Evolutionary conservation across 2,888 invertebrate species (phyloP), one percentile per base, ranked within the genome.

Genomic region (Iphiclides podalirius): DNA sequence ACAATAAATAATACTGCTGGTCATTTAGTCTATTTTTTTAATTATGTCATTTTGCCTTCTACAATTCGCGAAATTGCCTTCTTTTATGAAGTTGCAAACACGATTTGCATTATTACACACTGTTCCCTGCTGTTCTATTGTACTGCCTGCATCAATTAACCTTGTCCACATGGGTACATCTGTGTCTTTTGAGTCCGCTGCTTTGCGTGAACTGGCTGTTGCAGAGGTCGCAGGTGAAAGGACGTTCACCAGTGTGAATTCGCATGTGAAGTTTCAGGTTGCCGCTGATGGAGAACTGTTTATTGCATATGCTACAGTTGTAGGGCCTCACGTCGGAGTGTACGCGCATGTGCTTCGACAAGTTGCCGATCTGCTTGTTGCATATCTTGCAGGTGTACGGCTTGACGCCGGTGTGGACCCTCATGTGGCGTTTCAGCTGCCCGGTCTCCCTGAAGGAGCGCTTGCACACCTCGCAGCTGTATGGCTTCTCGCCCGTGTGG

Each of bases 301-400:
- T 81, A 49, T 71, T 65, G 46, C 82, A 82, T 0, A 82, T 36
- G 9, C 51, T 54, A 54, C 82, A 82, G 7, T 56, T 71, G 37
- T 48, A 82, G 0, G 76, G 75, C 0, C 72, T 64, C 0, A 75
- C 76, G 0, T 79, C 79, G 0, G 78, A 70, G 48, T 87, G 87
- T 0, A 82, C 67, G 0, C 72, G 62, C 85, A 85, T 84, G 55
- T 86, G 86, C 17, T 84, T 84, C 0, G 84, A 75, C 4, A 86
- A 51, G 56, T 85, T 84, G 0, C 81, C 80, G 6, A 86, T 81
- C 41, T 87, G 84, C 26, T 87, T 87, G 33, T 84, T 82, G 43
- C 87, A 87, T 1, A 87, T 64, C 45, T 84, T 83, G 47, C 87
- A 87, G 0, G 83, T 83, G 28, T 82, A 84, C 0, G 84, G 77